Percentiles rank a stretch among this genome's conserved stretches.
Conservation (phyloP, 2,888 invertebrate genomes). For the Nephrocerus scutellatus region DNA sequence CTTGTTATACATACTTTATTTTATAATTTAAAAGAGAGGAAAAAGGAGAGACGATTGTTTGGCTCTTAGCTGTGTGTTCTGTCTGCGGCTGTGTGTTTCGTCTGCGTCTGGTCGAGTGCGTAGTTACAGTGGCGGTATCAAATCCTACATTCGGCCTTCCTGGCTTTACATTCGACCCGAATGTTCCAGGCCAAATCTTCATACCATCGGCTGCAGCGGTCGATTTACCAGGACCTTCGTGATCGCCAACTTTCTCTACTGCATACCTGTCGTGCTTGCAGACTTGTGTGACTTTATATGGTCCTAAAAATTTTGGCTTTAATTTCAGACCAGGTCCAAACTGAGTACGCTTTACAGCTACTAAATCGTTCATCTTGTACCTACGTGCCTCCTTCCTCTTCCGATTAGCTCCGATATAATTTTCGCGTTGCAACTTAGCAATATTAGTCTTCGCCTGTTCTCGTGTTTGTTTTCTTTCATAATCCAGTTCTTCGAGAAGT, state of each 20-base stretch:
- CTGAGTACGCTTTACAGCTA: conserved; percentile 16
- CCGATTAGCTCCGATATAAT: conserved; percentile 1
- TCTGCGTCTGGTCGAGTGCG: too few species aligned
- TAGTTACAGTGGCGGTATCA: too few species aligned
- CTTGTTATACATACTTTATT: too few species aligned
- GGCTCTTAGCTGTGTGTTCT: too few species aligned
- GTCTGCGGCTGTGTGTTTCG: too few species aligned
- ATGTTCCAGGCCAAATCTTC: conserved; percentile 13
- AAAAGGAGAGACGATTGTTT: too few species aligned
- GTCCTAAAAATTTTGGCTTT: conserved; percentile 12
- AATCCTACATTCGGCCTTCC: conserved; percentile 9
- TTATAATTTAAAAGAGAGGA: too few species aligned
- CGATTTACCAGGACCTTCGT: conserved; percentile 12
- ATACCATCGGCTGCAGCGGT: conserved; percentile 11
- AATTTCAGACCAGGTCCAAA: conserved; percentile 14
- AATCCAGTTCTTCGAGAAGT: conserved; percentile 1
- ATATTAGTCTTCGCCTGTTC: conserved; percentile 4
- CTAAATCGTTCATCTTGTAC: conserved; percentile 10
- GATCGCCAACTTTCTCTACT: conserved; percentile 12
- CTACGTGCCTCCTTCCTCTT: neutral
- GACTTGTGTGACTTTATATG: conserved; percentile 6
- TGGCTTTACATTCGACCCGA: conserved; percentile 11
- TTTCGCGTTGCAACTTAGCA: conserved; percentile 3
- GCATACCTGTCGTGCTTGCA: conserved; percentile 8
- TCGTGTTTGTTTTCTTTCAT: conserved; percentile 2